Percentiles rank a stretch among this genome's conserved stretches.
Conservation (phyloP, 2,797 vertebrate genomes). For the Chiroxiphia lanceolata region DNA sequence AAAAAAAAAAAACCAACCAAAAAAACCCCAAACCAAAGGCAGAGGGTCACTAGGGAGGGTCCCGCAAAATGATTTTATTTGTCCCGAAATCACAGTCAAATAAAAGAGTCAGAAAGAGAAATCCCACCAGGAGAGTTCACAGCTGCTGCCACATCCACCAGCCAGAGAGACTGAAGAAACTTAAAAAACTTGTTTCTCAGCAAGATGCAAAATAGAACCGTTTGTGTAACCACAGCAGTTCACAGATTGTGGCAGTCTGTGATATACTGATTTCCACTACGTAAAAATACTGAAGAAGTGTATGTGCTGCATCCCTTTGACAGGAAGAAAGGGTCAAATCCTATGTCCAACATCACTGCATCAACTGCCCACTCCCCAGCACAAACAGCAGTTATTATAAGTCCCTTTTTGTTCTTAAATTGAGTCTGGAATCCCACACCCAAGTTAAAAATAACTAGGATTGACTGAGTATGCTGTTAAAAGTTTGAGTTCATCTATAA, state of each 20-base stretch:
- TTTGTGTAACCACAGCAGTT: neutral
- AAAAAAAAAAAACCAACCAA: neutral
- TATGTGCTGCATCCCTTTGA: neutral
- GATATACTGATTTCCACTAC: neutral
- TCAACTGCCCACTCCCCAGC: neutral
- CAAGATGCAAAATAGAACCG: neutral
- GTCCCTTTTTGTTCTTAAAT: neutral
- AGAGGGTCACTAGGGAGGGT: neutral
- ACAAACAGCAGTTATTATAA: neutral
- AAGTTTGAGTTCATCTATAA: neutral
- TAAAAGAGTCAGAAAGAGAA: neutral
- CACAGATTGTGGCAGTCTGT: too few relatives aligned
- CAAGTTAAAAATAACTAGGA: neutral
- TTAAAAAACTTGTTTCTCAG: neutral
- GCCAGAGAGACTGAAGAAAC: neutral
- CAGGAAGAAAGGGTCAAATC: neutral
- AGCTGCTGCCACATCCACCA: neutral
- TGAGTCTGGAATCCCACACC: neutral
- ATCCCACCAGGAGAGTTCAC: neutral
- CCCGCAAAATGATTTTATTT: neutral
- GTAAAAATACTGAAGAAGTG: neutral
- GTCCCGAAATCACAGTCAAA: neutral
- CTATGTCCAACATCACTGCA: neutral
- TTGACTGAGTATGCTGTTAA: neutral
- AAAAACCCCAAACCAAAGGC: neutral